Conservation (phyloP, 1,140 invertebrate species). For the Phenacoccus solenopsis region DNA sequence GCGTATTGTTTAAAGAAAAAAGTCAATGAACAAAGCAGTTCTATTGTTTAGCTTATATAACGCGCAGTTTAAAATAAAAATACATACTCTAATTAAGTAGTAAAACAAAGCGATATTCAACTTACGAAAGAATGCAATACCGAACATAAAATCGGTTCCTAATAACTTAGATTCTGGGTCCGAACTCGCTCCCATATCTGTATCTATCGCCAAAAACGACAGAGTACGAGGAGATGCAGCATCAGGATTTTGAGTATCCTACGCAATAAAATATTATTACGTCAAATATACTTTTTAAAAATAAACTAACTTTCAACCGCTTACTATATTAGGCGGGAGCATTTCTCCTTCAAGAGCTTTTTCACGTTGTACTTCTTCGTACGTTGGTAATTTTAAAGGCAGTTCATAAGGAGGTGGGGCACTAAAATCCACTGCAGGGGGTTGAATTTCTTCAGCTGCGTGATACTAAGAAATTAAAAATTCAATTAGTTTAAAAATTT, state of each 20-base stretch:
- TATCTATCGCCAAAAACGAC: constrained; percentile 50
- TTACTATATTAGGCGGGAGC: constrained; percentile 5
- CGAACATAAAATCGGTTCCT: constrained; percentile 78
- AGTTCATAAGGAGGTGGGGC: constrained; percentile 76
- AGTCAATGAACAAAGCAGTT: not conserved
- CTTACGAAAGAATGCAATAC: constrained; percentile 70
- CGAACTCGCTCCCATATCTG: constrained; percentile 28
- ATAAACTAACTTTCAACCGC: not conserved
- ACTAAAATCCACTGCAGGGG: constrained; percentile 65
- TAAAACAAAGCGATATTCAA: constrained; percentile 13
- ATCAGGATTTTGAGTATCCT: not conserved
- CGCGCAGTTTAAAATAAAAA: not conserved
- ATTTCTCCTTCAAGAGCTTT: constrained; percentile 58
- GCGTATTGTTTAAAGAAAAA: not conserved
- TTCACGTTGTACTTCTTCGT: constrained; percentile 78
- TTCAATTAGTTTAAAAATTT: no score
- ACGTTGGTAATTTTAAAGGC: constrained; percentile 65
- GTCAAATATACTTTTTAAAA: not conserved
- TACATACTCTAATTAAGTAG: no score
- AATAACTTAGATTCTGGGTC: constrained; percentile 36
- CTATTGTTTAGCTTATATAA: not conserved
- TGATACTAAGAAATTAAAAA: not conserved
- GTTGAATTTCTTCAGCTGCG: constrained; percentile 45
- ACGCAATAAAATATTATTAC: not conserved
- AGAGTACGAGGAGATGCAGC: constrained; percentile 34